Conservation (phyloP, 2,888 invertebrate species). For the Netelia fuscicornis region DNA sequence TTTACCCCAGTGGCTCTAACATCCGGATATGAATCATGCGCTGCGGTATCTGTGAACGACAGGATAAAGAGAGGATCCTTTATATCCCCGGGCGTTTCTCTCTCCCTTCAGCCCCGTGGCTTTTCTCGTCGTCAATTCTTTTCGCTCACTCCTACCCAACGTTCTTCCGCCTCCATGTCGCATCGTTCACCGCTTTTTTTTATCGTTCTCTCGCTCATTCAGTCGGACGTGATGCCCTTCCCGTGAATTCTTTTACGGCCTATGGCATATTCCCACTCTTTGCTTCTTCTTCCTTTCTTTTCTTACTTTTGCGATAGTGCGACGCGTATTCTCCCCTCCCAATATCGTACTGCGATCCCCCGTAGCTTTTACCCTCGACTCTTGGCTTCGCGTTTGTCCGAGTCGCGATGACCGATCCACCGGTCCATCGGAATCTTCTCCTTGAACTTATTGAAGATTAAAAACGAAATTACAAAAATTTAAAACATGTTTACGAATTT, state of each 20-base stretch:
- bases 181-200: slow-evolving; percentile 32
- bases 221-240: slow-evolving; percentile 46
- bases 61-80: slow-evolving; percentile 73
- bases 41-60: slow-evolving; percentile 74
- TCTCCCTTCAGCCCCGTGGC: slow-evolving; percentile 38
- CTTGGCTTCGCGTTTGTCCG: slow-evolving; percentile 19
- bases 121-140: slow-evolving; percentile 55
- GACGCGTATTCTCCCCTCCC: neutral
- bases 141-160: slow-evolving; percentile 44
- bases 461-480: neutral
- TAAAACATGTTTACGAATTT: no score
- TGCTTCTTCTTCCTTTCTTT: slow-evolving; percentile 31
- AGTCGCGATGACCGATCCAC: slow-evolving; percentile 25
- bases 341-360: slow-evolving; percentile 17
- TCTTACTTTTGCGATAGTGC: neutral
- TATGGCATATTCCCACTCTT: slow-evolving; percentile 53
- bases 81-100: slow-evolving; percentile 57
- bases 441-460: neutral
- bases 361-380: slow-evolving; percentile 28
- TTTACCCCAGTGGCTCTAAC: slow-evolving; percentile 58
- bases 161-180: slow-evolving; percentile 21
- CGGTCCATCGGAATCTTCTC: neutral
- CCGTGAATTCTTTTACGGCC: slow-evolving; percentile 60
- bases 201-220: slow-evolving; percentile 57
- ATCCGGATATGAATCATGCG: slow-evolving; percentile 75